A percentile compares a stretch with the other conserved stretches of the same genome.
phyloP scores from a whole-genome alignment of 2,113 vertebrate genomes.

The Megalops atlanticus region DNA sequence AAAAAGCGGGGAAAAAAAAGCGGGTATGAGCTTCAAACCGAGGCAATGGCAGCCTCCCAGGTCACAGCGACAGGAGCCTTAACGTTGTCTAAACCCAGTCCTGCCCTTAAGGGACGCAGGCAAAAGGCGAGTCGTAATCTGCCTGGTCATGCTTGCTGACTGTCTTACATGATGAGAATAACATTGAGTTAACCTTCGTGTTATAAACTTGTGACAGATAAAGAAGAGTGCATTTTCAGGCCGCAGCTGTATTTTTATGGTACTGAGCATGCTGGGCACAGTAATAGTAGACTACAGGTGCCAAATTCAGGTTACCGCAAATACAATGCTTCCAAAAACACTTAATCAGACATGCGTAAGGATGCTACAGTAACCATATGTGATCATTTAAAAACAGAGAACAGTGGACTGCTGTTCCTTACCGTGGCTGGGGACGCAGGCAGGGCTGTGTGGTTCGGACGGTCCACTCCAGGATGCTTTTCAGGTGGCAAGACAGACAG shows the following conservation, averaged over 20 bases:
- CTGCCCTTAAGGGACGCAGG: background rate
- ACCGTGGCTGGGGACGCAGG: conserved; percentile 43
- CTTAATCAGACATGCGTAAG: too few relatives aligned
- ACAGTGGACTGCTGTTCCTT: conserved; percentile 19
- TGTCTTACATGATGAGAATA: background rate
- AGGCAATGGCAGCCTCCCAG: too few relatives aligned
- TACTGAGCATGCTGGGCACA: background rate
- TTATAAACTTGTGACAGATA: too few relatives aligned
- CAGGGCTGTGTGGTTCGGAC: conserved; percentile 42
- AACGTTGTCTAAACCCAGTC: background rate
- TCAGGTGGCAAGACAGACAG: conserved; percentile 56
- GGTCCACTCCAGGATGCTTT: conserved; percentile 62
- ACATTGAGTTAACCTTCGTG: background rate
- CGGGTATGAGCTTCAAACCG: background rate
- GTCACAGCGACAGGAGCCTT: background rate
- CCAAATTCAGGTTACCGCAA: too few relatives aligned
- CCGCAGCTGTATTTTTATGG: background rate
- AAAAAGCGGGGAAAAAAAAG: background rate
- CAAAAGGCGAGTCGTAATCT: background rate
- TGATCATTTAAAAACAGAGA: too few relatives aligned
- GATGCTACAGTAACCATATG: too few relatives aligned
- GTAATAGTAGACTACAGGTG: too few relatives aligned
- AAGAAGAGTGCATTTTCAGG: background rate
- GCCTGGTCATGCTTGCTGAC: background rate
- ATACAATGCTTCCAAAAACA: too few relatives aligned